Evolutionary conservation across 2,797 vertebrate genomes (phyloP), one percentile per base, ranked within the genome.

Genomic region (Alectoris magna): DNA sequence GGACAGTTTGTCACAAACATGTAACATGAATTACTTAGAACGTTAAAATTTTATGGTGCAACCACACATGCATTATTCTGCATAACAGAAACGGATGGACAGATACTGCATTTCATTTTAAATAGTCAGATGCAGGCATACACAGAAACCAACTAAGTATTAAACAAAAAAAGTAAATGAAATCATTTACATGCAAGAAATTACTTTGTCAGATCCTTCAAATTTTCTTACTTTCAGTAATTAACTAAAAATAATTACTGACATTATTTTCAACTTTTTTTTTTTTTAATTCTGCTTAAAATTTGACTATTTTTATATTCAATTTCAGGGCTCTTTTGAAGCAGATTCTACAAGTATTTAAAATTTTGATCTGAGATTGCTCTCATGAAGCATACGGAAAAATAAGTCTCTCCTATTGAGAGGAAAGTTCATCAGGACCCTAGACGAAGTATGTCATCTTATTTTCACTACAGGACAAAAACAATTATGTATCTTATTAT

Each of bases 141-240:
- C 60, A 94, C 77, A 89, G 56, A 94, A 78, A 90, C 77, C 31
- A 92, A 87, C 27, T 9, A 3, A 78, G 43, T 72, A 87, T 27
- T 67, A 83, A 1, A 88, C 27, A 24, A 71, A 85, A 66, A 72
- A 51, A 31, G 5, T 41, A 85, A 92, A 95, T 11, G 14, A 10
- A 79, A 90, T 3, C 69, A 93, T 87, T 80, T 91, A 44, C 92
- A 95, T 87, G 89, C 84, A 95, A 88, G 17, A 71, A 94, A 97
- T 84, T 36, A 96, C 78, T 96, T 96, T 87, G 69, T 93, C 89
- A 96, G 94, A 97, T 87, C 85, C 88, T 95, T 96, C 88, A 96
- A 96, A 96, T 85, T 95, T 67, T 76, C 84, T 63, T 76, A 31
- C n/a, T 85, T 75, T 62, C n/a, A 88, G 62, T 27, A 81, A 71